phyloP scores from a whole-genome alignment of 1,140 invertebrate species.

The Radopholus similis region DNA sequence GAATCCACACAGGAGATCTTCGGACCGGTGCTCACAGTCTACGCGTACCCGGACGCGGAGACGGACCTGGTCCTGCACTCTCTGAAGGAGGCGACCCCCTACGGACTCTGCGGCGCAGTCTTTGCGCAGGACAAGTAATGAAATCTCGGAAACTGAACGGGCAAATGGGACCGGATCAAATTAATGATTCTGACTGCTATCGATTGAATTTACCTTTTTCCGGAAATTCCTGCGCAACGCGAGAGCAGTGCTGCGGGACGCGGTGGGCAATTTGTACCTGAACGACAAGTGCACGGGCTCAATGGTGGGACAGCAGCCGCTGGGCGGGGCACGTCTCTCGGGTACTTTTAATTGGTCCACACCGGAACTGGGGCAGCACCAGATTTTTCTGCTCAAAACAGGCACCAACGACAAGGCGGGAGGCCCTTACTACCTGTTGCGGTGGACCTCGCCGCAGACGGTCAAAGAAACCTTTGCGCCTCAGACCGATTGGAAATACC shows the following conservation, averaged over 20 bases:
- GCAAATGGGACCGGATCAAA: too few species aligned
- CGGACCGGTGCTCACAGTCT: slow-evolving; percentile 85
- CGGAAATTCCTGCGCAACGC: slow-evolving; percentile 73
- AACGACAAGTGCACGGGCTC: slow-evolving; percentile 98
- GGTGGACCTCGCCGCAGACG: slow-evolving; percentile 86
- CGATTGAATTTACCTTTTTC: too few species aligned
- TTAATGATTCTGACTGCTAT: too few species aligned
- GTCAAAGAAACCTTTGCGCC: slow-evolving; percentile 92
- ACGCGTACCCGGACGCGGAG: slow-evolving; percentile 81
- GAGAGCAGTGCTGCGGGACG: slow-evolving; percentile 66
- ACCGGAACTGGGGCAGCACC: too few species aligned
- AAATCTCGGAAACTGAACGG: slow-evolving; percentile 5
- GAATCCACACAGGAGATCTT: slow-evolving; percentile 99
- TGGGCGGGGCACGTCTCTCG: slow-evolving; percentile 67
- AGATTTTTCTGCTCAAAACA: too few species aligned
- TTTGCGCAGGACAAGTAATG: slow-evolving; percentile 80
- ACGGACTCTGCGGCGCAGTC: slow-evolving; percentile 80
- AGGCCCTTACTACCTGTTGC: slow-evolving; percentile 87
- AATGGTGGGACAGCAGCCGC: slow-evolving; percentile 96
- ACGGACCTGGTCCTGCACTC: slow-evolving; percentile 72
- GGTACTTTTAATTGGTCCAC: slow-evolving; percentile 11
- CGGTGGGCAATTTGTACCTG: slow-evolving; percentile 80
- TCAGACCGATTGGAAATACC: slow-evolving; percentile 77
- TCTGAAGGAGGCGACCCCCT: slow-evolving; percentile 76
- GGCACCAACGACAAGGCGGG: slow-evolving; percentile 99